Conservation (phyloP, 23 tunicate genomes). For the Trididemnum clinides region DNA sequence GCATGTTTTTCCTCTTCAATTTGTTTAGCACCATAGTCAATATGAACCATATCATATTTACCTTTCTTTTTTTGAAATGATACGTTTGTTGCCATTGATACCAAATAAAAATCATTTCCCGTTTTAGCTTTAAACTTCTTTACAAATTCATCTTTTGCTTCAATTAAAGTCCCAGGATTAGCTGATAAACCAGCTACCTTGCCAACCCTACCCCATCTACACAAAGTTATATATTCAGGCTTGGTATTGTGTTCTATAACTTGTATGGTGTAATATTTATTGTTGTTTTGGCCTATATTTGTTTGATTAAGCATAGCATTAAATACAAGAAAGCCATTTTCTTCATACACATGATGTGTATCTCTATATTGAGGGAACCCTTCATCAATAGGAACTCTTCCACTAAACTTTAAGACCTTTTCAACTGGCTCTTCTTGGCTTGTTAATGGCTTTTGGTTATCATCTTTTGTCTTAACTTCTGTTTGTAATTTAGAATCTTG, state of each 20-base stretch:
- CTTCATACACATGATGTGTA: constrained; percentile 45
- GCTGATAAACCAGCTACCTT: constrained; percentile 50
- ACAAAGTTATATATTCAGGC: constrained; percentile 47
- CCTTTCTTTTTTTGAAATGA: constrained; percentile 6
- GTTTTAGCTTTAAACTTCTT: constrained; percentile 78
- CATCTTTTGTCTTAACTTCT: not conserved
- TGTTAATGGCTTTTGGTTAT: not conserved
- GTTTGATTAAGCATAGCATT: constrained; percentile 83
- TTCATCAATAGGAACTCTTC: constrained; percentile 65
- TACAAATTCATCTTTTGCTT: constrained; percentile 31
- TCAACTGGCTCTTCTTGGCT: not conserved
- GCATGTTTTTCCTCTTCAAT: constrained; percentile 1
- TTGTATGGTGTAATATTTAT: constrained; percentile 71
- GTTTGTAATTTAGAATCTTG: not conserved
- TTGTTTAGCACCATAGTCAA: constrained; percentile 73
- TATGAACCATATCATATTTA: constrained; percentile 71
- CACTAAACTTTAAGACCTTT: constrained; percentile 43
- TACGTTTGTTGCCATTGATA: not conserved
- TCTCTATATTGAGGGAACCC: constrained; percentile 31
- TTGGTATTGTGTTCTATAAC: constrained; percentile 40
- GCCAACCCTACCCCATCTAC: constrained; percentile 82
- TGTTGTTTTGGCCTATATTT: constrained; percentile 72
- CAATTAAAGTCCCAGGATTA: constrained; percentile 12
- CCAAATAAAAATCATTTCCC: not conserved
- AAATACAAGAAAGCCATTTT: constrained; percentile 22